Evolutionary conservation across 2,113 vertebrate genomes (phyloP).

Genomic region (Corythoichthys intestinalis): DNA sequence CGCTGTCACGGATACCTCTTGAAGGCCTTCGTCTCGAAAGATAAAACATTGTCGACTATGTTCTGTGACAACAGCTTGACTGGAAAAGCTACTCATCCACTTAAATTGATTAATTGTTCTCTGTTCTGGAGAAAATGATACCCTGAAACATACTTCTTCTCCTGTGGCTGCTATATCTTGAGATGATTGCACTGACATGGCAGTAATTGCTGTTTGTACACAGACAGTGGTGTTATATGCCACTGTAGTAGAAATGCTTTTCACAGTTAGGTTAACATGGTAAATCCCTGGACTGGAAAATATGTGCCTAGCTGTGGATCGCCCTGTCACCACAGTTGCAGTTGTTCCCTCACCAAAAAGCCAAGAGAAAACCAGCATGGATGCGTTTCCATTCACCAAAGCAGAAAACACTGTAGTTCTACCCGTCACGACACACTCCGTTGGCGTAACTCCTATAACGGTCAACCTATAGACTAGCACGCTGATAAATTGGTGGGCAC

Average conservation of each 20-base stretch:
- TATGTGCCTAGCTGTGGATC: slow-evolving; percentile 47
- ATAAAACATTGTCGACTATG: slow-evolving; percentile 57
- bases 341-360: slow-evolving; percentile 66
- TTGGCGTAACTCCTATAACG: slow-evolving; percentile 57
- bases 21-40: slow-evolving; percentile 61
- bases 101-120: slow-evolving; percentile 46
- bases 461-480: slow-evolving; percentile 60
- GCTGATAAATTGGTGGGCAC: slow-evolving; percentile 32
- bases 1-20: slow-evolving; percentile 57
- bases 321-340: slow-evolving; percentile 39
- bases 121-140: slow-evolving; percentile 45
- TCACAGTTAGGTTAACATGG: slow-evolving; percentile 52
- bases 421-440: slow-evolving; percentile 50
- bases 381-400: slow-evolving; percentile 51
- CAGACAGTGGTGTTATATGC: slow-evolving; percentile 53
- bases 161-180: slow-evolving; percentile 40
- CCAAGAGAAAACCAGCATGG: slow-evolving; percentile 66
- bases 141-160: slow-evolving; percentile 60
- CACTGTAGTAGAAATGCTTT: slow-evolving; percentile 39
- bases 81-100: slow-evolving; percentile 55
- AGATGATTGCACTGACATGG: slow-evolving; percentile 42
- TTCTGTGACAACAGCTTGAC: slow-evolving; percentile 14
- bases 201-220: slow-evolving; percentile 55
- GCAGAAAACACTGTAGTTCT: slow-evolving; percentile 42
- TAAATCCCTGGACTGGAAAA: slow-evolving; percentile 59